Percentiles rank a stretch among this genome's conserved stretches.
phyloP scores from a whole-genome alignment of 2,888 invertebrate species.

The Carpatolechia fugitivella region DNA sequence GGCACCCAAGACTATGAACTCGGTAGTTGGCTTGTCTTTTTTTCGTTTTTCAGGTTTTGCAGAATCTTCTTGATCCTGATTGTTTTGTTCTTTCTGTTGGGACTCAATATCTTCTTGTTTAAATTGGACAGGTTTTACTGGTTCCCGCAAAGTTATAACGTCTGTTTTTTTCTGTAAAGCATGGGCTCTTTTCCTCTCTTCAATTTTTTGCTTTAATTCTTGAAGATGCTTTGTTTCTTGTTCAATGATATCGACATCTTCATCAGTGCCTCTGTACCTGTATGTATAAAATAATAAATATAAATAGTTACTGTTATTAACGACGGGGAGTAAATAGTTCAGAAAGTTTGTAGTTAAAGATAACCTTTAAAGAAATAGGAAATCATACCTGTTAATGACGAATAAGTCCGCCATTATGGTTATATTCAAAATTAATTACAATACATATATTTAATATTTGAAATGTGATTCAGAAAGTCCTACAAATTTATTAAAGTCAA shows the following conservation, averaged over 20 bases:
- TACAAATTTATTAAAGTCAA: too few species aligned
- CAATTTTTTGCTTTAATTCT: slow-evolving; percentile 80
- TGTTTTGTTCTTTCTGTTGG: slow-evolving; percentile 17
- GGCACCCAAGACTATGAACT: slow-evolving; percentile 84
- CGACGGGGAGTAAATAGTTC: too few species aligned
- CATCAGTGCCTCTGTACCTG: slow-evolving; percentile 70
- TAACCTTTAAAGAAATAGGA: slow-evolving; percentile 9
- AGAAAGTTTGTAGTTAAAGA: slow-evolving; percentile 5
- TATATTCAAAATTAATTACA: not conserved
- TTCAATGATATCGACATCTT: slow-evolving; percentile 49
- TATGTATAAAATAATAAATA: too few species aligned
- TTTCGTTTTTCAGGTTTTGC: slow-evolving; percentile 16
- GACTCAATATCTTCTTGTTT: slow-evolving; percentile 33
- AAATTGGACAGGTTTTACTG: not conserved
- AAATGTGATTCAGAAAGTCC: too few species aligned
- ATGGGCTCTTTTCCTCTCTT: slow-evolving; percentile 70
- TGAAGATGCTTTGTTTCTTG: slow-evolving; percentile 79
- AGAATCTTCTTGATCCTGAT: slow-evolving; percentile 19
- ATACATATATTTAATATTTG: not conserved
- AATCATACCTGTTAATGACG: slow-evolving; percentile 82
- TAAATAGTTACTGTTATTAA: too few species aligned
- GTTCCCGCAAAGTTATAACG: slow-evolving; percentile 34
- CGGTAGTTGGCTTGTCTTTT: slow-evolving; percentile 36
- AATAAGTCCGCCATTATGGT: slow-evolving; percentile 81
- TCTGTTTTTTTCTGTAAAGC: slow-evolving; percentile 40